phyloP scores from a whole-genome alignment of 64 coral and sea anemone genomes.

The Montipora sp. region DNA sequence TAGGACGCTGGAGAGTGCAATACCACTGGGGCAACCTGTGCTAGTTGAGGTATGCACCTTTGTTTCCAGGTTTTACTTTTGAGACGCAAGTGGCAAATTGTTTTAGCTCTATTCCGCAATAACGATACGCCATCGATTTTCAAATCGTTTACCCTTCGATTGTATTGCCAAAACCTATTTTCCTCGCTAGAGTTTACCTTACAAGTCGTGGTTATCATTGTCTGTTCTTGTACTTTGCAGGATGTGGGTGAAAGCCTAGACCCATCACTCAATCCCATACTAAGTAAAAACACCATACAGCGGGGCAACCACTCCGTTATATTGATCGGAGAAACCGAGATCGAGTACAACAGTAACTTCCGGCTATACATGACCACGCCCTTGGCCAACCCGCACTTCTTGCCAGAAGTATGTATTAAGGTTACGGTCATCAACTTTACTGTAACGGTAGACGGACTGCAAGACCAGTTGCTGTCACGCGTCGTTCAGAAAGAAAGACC shows the following conservation, averaged over 20 bases:
- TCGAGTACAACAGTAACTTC: conserved; percentile 98
- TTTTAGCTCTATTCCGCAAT: too few relatives aligned
- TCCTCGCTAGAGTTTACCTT: too few relatives aligned
- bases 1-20: conserved; percentile 78
- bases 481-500: conserved; percentile 83
- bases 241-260: conserved; percentile 86
- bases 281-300: conserved; percentile 68
- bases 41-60: conserved; percentile 75
- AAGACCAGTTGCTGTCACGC: conserved; percentile 97
- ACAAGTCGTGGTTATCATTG: background rate
- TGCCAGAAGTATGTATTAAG: conserved; percentile 94
- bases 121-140: too few relatives aligned
- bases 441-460: conserved; percentile 95
- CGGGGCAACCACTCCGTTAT: conserved; percentile 78
- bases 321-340: conserved; percentile 78
- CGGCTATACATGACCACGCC: conserved; percentile 90
- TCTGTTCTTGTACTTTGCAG: conserved; percentile 18
- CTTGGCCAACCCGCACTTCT: conserved; percentile 87
- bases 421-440: conserved; percentile 95
- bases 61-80: background rate
- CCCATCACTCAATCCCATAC: conserved; percentile 81
- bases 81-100: too few relatives aligned
- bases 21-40: conserved; percentile 89
- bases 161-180: too few relatives aligned
- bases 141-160: too few relatives aligned